Evolutionary conservation across 2,113 vertebrate species (phyloP).

Genomic region (Solea senegalensis): DNA sequence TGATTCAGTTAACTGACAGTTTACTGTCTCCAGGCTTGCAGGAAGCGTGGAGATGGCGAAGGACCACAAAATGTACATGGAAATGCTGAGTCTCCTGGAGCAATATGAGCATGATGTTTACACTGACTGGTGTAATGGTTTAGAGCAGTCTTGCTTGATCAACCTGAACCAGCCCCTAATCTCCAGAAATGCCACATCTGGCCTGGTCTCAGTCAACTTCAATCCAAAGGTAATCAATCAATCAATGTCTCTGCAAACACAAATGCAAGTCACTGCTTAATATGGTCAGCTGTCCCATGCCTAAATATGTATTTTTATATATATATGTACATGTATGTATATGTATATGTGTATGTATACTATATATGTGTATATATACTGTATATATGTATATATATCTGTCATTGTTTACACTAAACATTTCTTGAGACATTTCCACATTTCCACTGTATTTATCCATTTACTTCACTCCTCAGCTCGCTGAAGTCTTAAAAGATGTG

Average conservation of each 20-base stretch:
- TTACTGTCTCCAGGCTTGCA: conserved; percentile 61
- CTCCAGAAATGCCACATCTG: conserved; percentile 68
- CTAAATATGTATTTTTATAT: too few relatives aligned
- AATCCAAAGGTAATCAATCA: conserved; percentile 80
- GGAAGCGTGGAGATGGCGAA: conserved; percentile 66
- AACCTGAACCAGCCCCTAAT: conserved; percentile 84
- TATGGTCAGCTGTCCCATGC: too few relatives aligned
- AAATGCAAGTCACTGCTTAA: background rate
- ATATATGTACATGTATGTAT: too few relatives aligned
- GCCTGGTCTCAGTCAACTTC: conserved; percentile 86
- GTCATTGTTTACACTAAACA: background rate
- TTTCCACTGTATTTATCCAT: conserved; percentile 3
- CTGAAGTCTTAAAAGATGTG: conserved; percentile 85
- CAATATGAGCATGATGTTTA: conserved; percentile 79
- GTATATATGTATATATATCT: too few relatives aligned
- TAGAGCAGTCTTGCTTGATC: conserved; percentile 81
- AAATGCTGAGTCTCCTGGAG: conserved; percentile 81
- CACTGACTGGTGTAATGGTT: conserved; percentile 78
- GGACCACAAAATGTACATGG: conserved; percentile 77
- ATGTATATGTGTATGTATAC: too few relatives aligned
- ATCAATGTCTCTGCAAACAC: background rate
- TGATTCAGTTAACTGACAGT: background rate
- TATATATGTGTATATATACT: too few relatives aligned
- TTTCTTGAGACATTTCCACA: conserved; percentile 12
- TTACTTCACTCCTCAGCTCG: conserved; percentile 69